A percentile compares a stretch with the other conserved stretches of the same genome.
Evolutionary conservation across 2,888 invertebrate species (phyloP).

Genomic region (Drosophila barbarae): DNA sequence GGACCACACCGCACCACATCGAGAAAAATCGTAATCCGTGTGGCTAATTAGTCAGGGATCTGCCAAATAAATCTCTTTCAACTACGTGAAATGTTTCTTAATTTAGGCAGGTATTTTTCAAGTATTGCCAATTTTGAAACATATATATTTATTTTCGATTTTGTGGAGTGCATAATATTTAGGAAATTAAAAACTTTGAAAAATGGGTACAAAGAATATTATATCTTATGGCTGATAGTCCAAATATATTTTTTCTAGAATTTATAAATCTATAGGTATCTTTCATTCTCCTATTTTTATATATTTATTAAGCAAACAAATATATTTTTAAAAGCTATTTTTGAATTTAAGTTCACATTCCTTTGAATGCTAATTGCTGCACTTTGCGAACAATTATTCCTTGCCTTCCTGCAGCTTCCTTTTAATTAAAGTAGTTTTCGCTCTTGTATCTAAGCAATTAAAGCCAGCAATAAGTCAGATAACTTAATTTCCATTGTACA

Average conservation of each 20-base stretch:
- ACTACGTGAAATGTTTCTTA: constrained; percentile 22
- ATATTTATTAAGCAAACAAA: background rate
- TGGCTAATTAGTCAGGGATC: constrained; percentile 34
- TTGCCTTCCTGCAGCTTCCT: constrained; percentile 12
- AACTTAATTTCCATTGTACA: constrained; percentile 62
- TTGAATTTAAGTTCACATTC: background rate
- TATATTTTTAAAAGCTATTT: background rate
- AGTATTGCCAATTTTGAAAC: background rate
- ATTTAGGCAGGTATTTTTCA: constrained; percentile 2
- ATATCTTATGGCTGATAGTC: too few species aligned
- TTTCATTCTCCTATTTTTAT: background rate
- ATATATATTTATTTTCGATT: background rate
- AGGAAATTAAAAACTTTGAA: background rate
- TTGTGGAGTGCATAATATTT: constrained; percentile 3
- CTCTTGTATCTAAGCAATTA: constrained; percentile 48
- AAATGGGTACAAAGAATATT: too few species aligned
- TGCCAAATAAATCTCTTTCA: background rate
- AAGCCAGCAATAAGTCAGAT: constrained; percentile 44
- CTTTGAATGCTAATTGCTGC: constrained; percentile 11
- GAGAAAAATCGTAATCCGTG: constrained; percentile 19
- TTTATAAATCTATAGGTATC: background rate
- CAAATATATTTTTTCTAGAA: background rate
- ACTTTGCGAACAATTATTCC: constrained; percentile 20
- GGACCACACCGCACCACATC: constrained; percentile 3
- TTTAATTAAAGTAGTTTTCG: constrained; percentile 27